Base-by-base conservation (phyloP, 2,888 invertebrate species). In the Spialia ferax region DNA sequence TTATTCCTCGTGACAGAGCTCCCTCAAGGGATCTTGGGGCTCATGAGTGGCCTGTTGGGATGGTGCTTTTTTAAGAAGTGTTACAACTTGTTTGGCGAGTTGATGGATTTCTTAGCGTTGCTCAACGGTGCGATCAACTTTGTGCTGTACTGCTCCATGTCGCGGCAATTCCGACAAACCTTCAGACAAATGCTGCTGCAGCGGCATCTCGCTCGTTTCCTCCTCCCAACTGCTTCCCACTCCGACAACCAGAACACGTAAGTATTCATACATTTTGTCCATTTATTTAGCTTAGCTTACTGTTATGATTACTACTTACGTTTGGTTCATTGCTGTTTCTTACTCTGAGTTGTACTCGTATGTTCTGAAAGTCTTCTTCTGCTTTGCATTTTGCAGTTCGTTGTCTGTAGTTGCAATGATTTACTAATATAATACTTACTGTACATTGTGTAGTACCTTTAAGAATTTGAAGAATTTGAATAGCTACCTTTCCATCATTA, bases 121-220 rank as follows among this genome's bases (percentile, higher is more conserved):
- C 91, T 98, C 76, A 99, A 99, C 87, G 98, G 98, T 8, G 97
- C 98, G 0, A 97, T 99, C 69, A 99, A 98, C 88, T 99, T 99
- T 82, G 96, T 99, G 64, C 94, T 99, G 52, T 99, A 99, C 85
- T 99, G 98, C 81, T 95, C 97, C 63, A 99, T 99, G 99, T 98
- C 98, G 71, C 95, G 97, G 71, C 98, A 98, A 94, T 99, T 99
- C 86, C 95, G 99, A 15, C 95, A 95, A 75, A 97, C 97, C 1
- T 97, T 97, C 83, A 94, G 95, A 11, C 95, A 96, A 79, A 88
- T 97, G 77, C 96, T 98, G 80, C 94, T 95, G 71, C 95, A 95
- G n/a, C 94, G 94, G 68, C 94, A 95, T 32, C 85, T 96, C 70
- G 93, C 94, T 18, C 94, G 95, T 67, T 95, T 95, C 90, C 86